A percentile compares a stretch with the other conserved stretches of the same genome.
Conservation (phyloP, 2,113 vertebrate genomes). For the Mus musculus region GRCm39 chr15:26803501-26804000, state of each 20-base stretch:
- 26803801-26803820: not conserved
- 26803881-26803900: not conserved
- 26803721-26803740: constrained; percentile 40
- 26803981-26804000: rapidly evolving
- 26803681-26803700: constrained; percentile 11
- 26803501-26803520: not conserved
- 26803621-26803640: not conserved
- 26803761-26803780: not conserved
- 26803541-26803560: not conserved
- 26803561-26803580: not conserved
- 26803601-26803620: not conserved
- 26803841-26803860: not conserved
- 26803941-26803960: not conserved
- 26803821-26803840: not conserved
- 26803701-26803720: not conserved
- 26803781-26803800: not conserved
- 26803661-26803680: not conserved
- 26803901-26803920: not conserved
- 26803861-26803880: not conserved
- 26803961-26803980: not conserved
- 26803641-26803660: not conserved
- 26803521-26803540: not conserved
- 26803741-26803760: constrained; percentile 32
- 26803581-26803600: not conserved
- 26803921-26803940: not conserved